Percentiles rank a stretch among this genome's conserved stretches.
Conservation (phyloP, 2,888 invertebrate genomes). For the Ceriagrion tenellum region DNA sequence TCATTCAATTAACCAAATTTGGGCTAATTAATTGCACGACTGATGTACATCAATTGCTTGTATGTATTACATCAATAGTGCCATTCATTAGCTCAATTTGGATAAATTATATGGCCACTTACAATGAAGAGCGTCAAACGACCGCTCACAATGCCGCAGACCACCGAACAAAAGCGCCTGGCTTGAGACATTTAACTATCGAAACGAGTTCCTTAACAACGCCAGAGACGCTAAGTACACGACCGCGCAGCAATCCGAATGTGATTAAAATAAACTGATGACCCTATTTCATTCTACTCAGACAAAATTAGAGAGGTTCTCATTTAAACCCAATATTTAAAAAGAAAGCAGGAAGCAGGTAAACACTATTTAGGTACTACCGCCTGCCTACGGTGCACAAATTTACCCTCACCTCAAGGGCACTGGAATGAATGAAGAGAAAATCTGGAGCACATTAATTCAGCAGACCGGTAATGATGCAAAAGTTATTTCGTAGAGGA, state of each 20-base stretch:
- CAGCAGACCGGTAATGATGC: background rate
- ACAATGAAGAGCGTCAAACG: background rate
- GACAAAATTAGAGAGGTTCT: background rate
- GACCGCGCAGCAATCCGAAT: background rate
- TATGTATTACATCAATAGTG: too few species aligned
- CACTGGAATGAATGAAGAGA: background rate
- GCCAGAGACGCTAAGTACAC: background rate
- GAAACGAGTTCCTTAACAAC: background rate
- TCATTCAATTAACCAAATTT: too few species aligned
- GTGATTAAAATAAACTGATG: background rate
- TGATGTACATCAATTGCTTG: too few species aligned
- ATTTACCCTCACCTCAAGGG: background rate
- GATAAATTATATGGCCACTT: background rate
- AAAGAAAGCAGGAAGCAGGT: background rate
- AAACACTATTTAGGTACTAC: background rate
- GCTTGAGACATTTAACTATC: background rate
- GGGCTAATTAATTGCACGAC: too few species aligned
- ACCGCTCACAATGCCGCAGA: background rate
- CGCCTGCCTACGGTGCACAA: background rate
- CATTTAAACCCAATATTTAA: background rate
- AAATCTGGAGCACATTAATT: conserved; percentile 22
- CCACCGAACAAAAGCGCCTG: background rate
- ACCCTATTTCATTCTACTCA: background rate
- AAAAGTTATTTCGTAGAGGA: background rate
- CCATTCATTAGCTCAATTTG: too few species aligned